Evolutionary conservation across 2,113 vertebrate genomes (phyloP).

Genomic region (Ariopsis seemanni): DNA sequence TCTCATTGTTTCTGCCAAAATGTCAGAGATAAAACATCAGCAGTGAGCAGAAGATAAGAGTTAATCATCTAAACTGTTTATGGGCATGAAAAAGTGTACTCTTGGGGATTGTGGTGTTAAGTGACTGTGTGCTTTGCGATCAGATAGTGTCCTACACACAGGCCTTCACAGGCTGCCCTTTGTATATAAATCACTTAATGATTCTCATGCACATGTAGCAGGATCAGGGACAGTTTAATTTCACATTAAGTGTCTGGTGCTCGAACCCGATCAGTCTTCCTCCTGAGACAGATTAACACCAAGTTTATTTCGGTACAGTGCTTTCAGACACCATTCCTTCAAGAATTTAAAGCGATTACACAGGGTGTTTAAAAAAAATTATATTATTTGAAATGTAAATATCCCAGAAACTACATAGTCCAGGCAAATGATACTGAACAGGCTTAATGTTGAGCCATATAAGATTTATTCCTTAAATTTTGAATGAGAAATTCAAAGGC

Average conservation of each 20-base stretch:
- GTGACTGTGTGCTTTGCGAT: constrained; percentile 35
- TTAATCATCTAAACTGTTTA: constrained; percentile 13
- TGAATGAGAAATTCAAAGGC: too few relatives aligned
- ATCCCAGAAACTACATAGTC: too few relatives aligned
- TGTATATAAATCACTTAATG: constrained; percentile 44
- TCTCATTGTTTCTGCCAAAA: not conserved
- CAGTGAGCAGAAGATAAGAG: constrained; percentile 4
- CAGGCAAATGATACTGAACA: too few relatives aligned
- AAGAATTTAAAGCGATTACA: not conserved
- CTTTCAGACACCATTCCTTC: too few relatives aligned
- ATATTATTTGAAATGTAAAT: too few relatives aligned
- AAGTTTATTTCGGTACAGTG: too few relatives aligned
- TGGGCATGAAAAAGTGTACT: constrained; percentile 11
- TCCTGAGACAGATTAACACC: not conserved
- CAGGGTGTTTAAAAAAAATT: too few relatives aligned
- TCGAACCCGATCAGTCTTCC: not conserved
- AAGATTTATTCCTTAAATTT: too few relatives aligned
- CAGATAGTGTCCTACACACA: constrained; percentile 20
- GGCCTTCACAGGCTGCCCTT: constrained; percentile 56
- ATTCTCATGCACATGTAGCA: not conserved
- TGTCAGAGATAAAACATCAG: constrained; percentile 1
- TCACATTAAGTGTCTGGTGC: not conserved
- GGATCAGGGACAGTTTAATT: not conserved
- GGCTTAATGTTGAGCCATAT: too few relatives aligned
- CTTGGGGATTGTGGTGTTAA: constrained; percentile 23